Evolutionary conservation across 1,140 invertebrate genomes (phyloP).

Genomic region (Drosophila lini): DNA sequence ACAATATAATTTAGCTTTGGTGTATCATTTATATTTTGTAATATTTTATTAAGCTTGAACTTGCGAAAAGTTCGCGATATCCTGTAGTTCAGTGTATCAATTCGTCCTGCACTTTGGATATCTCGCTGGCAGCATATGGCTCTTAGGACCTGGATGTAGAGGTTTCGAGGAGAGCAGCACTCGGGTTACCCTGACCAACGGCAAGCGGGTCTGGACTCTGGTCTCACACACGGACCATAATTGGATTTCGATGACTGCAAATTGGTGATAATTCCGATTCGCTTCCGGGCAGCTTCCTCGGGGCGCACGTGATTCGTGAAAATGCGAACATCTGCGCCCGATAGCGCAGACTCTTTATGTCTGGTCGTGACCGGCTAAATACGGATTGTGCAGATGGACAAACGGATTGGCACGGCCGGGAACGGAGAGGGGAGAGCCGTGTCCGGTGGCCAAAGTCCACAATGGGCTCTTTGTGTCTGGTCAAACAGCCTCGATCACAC

Average conservation of each 20-base stretch:
- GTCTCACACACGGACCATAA: slow-evolving; percentile 64
- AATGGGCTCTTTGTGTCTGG: slow-evolving; percentile 39
- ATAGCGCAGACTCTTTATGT: slow-evolving; percentile 49
- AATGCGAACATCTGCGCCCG: slow-evolving; percentile 67
- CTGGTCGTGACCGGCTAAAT: slow-evolving; percentile 69
- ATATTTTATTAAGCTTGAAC: too few species aligned
- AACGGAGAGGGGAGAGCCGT: background rate
- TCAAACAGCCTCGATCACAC: slow-evolving; percentile 29
- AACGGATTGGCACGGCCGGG: slow-evolving; percentile 16
- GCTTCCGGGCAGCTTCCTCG: slow-evolving; percentile 56
- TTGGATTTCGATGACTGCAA: slow-evolving; percentile 84
- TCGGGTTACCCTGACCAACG: slow-evolving; percentile 9
- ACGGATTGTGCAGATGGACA: slow-evolving; percentile 47
- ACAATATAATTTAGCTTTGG: background rate
- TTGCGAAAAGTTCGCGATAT: background rate
- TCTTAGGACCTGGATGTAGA: slow-evolving; percentile 21
- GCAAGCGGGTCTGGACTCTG: slow-evolving; percentile 18
- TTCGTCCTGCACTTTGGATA: slow-evolving; percentile 53
- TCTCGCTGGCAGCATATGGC: slow-evolving; percentile 64
- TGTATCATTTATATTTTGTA: background rate
- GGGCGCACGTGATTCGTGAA: slow-evolving; percentile 70
- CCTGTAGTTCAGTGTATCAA: slow-evolving; percentile 5
- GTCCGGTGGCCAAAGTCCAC: slow-evolving; percentile 21
- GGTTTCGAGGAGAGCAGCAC: slow-evolving; percentile 21
- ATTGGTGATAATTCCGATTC: slow-evolving; percentile 84